Percentiles rank a stretch among this genome's conserved stretches.
Evolutionary conservation across 1,140 invertebrate genomes (phyloP).

Genomic region (Drosophila repleta): DNA sequence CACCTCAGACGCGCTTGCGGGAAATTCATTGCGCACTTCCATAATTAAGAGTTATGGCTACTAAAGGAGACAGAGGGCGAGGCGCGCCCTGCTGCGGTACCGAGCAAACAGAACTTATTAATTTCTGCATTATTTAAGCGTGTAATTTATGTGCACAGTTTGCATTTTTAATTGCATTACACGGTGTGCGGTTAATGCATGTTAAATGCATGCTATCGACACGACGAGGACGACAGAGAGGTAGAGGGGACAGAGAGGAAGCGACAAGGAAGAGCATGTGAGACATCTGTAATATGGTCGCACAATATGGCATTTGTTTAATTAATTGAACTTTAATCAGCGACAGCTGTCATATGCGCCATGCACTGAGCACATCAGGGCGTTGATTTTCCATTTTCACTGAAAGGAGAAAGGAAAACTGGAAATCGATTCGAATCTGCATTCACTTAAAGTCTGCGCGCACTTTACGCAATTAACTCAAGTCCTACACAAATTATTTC

Average conservation of each 20-base stretch:
- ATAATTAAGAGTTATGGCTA: constrained; percentile 74
- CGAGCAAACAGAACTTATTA: constrained; percentile 70
- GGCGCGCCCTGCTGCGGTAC: constrained; percentile 5
- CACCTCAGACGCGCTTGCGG: constrained; percentile 31
- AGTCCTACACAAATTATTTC: constrained; percentile 63
- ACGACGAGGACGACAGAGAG: background rate
- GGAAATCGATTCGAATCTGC: too few relatives aligned
- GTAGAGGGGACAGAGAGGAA: constrained; percentile 2
- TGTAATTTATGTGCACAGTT: constrained; percentile 78
- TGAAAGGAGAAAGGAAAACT: background rate
- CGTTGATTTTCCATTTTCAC: constrained; percentile 3
- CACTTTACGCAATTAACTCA: constrained; percentile 38
- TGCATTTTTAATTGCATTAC: constrained; percentile 80
- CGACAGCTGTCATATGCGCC: constrained; percentile 53
- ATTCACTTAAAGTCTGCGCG: constrained; percentile 13
- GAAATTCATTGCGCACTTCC: constrained; percentile 38
- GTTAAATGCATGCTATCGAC: constrained; percentile 71
- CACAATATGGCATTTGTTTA: constrained; percentile 68
- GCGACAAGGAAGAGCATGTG: constrained; percentile 1
- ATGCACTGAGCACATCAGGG: constrained; percentile 1
- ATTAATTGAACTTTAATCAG: constrained; percentile 78
- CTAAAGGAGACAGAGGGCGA: background rate
- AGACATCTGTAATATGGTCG: constrained; percentile 53
- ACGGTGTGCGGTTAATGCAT: constrained; percentile 75
- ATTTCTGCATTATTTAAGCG: constrained; percentile 81